Base-by-base conservation (phyloP, 2,113 vertebrate species). In the Chiloscyllium plagiosum region DNA sequence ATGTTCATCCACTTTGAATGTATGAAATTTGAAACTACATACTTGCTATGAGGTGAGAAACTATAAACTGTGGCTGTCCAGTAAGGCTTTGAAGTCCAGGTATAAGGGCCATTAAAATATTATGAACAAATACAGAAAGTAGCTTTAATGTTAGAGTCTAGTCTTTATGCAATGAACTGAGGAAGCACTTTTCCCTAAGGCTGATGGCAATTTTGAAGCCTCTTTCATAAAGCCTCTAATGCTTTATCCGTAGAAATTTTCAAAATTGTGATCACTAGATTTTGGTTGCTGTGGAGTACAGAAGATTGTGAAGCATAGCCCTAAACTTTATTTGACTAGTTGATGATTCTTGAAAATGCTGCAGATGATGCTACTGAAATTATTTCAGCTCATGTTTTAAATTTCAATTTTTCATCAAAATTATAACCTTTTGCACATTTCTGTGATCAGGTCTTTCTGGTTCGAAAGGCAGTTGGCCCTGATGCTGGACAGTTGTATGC, bases 401-500 rank as follows among this genome's bases (percentile, higher is more conserved):
- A 65, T 65, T n/a, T 92, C 17, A 13, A 80, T n/a, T 4, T 66
- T 68, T 93, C 61, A 93, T 5, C 89, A 93, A 66, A 66, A 37
- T 93, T 37, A n/a, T 68, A 66, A 66, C 61, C 20, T n/a, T 22
- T 68, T 68, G 61, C 5, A 72, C 26, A n/a, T 76, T 72, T 72
- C 26, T 52, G 20, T 72, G 52, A 72, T 86, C 97, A 99, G 99
- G 99, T 99, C 94, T 99, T 99, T 97, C 98, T 99, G 0, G 99
- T 99, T 96, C 97, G 99, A 96, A 99, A 99, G 98, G 97, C 98
- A 52, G 96, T 98, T 61, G 99, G 99, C 96, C 99, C 99, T 96
- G 99, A 99, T 97, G 98, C 98, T 97, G 98, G 98, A 78, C 99
- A 99, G 96, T 98, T 99, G 96, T 99, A 99, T 98, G 99, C 99